Evolutionary conservation across 2,113 vertebrate species (phyloP), one percentile per base, ranked within the genome.

Genomic region (Xiphophorus couchianus): DNA sequence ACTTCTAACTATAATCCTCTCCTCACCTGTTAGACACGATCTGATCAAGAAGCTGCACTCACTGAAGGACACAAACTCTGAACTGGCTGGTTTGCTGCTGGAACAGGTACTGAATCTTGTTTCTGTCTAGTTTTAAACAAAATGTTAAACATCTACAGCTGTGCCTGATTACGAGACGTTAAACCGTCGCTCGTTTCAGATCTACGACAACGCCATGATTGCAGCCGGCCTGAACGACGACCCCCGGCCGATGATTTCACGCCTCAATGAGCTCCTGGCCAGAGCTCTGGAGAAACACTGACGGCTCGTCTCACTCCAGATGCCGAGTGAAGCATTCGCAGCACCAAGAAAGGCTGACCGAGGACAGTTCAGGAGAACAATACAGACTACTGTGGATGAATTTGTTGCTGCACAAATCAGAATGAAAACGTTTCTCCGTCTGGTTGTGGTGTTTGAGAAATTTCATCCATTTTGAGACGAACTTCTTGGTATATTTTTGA

Each of bases 161-260:
- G n/a, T 11, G 7, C 1, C 17, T 10, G 51, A 58, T 58, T 10
- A 48, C 5, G 7, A n/a, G 25, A 58, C 1, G 51, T 3, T 10
- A 58, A n/a, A n/a, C 51, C 17, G 51, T n/a, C 25, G 25, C 51
- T 1, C 39, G 54, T 63, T 85, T 54, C 93, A 99, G 98, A 96
- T 99, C 84, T 99, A 97, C 11, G 98, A 98, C 89, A 99, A 99
- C 1, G 97, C 97, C 81, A 99, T 99, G 98, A 98, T 99, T 65
- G 80, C 96, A 25, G 98, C 98, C 0, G 98, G 98, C 3, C 93
- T 99, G 5, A 96, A 96, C 0, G 97, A 98, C 0, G 98, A 99
- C 71, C 97, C 97, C 66, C 91, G 98, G 4, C 95, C 97, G 0
- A 99, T 99, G 97, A 96, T 99, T 74, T 90, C 80, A 33, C 95